These are phyloP conservation scores for Adelges cooleyi DNA, from an alignment of 1,140 invertebrate species.

Conservation along the genomic window DNA sequence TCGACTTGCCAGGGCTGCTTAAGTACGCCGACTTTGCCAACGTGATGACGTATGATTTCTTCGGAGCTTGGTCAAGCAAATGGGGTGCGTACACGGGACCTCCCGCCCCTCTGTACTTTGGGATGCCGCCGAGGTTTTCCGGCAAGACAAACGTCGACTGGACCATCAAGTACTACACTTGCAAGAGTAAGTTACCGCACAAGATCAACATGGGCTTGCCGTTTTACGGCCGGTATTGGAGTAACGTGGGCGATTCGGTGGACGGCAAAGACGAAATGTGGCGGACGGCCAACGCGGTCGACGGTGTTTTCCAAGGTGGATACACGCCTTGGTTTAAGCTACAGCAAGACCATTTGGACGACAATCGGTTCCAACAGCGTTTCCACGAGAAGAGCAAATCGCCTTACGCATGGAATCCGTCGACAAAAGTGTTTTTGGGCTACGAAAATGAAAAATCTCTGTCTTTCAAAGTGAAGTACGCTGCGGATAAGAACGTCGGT, in stretches of 20 bases:
- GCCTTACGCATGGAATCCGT: constrained; percentile 27
- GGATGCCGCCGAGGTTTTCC: constrained; percentile 30
- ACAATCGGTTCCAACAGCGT: constrained; percentile 14
- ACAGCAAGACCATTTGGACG: constrained; percentile 4
- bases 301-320: constrained; percentile 30
- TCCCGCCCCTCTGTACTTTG: constrained; percentile 29
- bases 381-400: constrained; percentile 28
- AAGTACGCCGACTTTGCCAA: constrained; percentile 31
- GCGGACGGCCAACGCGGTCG: constrained; percentile 23
- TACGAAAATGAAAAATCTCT: constrained; percentile 31
- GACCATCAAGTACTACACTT: constrained; percentile 32
- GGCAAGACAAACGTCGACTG: constrained; percentile 32
- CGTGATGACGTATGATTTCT: constrained; percentile 33
- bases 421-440: constrained; percentile 27
- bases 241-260: constrained; percentile 26
- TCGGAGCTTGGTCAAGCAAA: constrained; percentile 31
- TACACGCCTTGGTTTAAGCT: constrained; percentile 27
- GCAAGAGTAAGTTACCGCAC: constrained; percentile 27
- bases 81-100: constrained; percentile 33
- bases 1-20: constrained; percentile 29
- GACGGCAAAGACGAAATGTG: constrained; percentile 30
- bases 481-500: constrained; percentile 30
- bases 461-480: constrained; percentile 29
- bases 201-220: constrained; percentile 32
- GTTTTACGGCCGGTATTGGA: constrained; percentile 32